Percentiles rank a stretch among this genome's conserved stretches.
These are phyloP conservation scores for Eupithecia centaureata DNA, from an alignment of 2,888 invertebrate species.

Conservation along the genomic window DNA sequence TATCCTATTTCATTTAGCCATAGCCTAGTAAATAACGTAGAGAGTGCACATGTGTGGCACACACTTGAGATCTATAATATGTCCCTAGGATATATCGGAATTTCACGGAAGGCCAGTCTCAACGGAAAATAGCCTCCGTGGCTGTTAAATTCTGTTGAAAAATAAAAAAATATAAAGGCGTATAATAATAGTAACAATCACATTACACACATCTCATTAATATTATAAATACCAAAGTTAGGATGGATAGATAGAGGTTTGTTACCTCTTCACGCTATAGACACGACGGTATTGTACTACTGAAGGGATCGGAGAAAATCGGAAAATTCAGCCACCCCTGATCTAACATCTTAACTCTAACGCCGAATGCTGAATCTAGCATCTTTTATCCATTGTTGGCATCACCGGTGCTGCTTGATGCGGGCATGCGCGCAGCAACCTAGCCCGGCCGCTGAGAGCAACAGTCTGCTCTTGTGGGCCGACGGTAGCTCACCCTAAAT, in stretches of 20 bases:
- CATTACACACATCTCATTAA: too few relatives aligned
- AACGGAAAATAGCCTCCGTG: not conserved
- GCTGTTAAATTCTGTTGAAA: not conserved
- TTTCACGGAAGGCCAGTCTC: too few relatives aligned
- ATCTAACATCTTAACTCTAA: not conserved
- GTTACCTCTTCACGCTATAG: too few relatives aligned
- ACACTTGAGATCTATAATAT: not conserved
- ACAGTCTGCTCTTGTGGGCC: constrained; percentile 81
- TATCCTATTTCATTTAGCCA: not conserved
- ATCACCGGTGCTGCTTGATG: constrained; percentile 18
- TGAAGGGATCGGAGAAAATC: too few relatives aligned
- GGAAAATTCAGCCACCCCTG: too few relatives aligned
- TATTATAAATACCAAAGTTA: not conserved
- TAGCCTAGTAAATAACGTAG: not conserved
- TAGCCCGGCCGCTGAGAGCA: constrained; percentile 72
- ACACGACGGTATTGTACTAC: too few relatives aligned
- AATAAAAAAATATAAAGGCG: too few relatives aligned
- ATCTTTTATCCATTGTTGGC: constrained; percentile 7
- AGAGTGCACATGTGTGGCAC: not conserved
- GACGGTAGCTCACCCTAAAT: constrained; percentile 63
- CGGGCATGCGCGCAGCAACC: constrained; percentile 68
- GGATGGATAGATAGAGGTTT: too few relatives aligned
- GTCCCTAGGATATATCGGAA: too few relatives aligned
- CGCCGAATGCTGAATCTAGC: constrained; percentile 9
- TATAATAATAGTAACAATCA: too few relatives aligned